Percentiles rank a stretch among this genome's conserved stretches.
Evolutionary conservation across 2,797 vertebrate genomes (phyloP).

Genomic region (Atherinosoma microstoma): DNA sequence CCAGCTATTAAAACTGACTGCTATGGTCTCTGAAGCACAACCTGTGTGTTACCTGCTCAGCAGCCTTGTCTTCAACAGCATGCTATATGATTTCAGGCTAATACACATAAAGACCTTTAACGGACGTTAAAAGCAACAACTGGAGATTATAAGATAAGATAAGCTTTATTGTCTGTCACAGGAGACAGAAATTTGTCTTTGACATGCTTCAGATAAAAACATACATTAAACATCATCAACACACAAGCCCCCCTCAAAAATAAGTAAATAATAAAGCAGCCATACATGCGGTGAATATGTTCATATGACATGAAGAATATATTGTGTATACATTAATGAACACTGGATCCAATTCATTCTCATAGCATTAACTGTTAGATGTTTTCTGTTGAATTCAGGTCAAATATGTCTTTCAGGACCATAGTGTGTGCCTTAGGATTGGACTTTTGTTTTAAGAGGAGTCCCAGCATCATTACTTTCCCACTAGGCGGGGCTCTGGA

Average conservation of each 20-base stretch:
- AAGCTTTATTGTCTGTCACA: too few relatives aligned
- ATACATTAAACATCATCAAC: too few relatives aligned
- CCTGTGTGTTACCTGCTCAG: not conserved
- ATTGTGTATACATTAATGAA: constrained; percentile 2
- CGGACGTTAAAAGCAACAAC: not conserved
- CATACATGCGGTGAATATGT: not conserved
- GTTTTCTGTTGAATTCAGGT: constrained; percentile 1
- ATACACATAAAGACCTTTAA: not conserved
- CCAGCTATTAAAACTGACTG: not conserved
- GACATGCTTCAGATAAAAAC: too few relatives aligned
- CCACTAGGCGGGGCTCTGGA: constrained; percentile 82
- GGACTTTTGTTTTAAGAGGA: constrained; percentile 59
- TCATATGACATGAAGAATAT: not conserved
- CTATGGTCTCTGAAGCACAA: not conserved
- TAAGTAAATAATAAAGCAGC: not conserved
- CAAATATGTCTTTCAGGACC: not conserved
- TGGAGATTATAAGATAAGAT: not conserved
- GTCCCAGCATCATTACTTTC: constrained; percentile 75
- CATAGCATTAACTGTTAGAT: constrained; percentile 3
- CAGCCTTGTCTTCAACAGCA: not conserved
- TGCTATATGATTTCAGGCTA: not conserved
- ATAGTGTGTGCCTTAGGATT: constrained; percentile 11
- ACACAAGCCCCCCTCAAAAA: too few relatives aligned
- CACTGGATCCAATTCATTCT: not conserved
- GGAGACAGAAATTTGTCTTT: too few relatives aligned